A percentile compares a stretch with the other conserved stretches of the same genome.
Conservation (phyloP, 2,797 vertebrate genomes). For the Thaleichthys pacificus region DNA sequence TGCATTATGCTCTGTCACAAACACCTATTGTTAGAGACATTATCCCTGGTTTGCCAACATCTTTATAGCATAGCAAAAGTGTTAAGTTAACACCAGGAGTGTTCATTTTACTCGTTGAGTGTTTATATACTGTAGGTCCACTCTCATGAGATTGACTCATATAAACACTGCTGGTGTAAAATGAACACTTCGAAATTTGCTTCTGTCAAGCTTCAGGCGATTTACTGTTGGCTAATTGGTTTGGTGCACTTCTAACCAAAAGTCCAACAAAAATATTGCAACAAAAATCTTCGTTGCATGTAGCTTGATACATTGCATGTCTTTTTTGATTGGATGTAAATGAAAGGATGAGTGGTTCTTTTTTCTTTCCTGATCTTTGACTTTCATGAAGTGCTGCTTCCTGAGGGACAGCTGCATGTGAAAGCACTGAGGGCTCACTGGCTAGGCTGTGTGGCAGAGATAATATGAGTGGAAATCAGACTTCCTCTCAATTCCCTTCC, state of each 20-base stretch:
- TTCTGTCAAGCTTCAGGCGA: too few relatives aligned
- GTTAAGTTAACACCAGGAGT: background rate
- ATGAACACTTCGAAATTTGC: background rate
- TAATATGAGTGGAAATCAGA: constrained; percentile 78
- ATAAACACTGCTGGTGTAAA: constrained; percentile 1
- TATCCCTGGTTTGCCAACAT: background rate
- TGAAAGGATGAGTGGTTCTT: constrained; percentile 59
- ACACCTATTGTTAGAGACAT: too few relatives aligned
- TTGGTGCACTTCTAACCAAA: too few relatives aligned
- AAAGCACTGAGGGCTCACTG: constrained; percentile 58
- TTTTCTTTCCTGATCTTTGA: constrained; percentile 69
- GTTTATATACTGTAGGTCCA: too few relatives aligned
- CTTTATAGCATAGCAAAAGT: background rate
- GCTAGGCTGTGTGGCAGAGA: constrained; percentile 70
- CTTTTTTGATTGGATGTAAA: constrained; percentile 22
- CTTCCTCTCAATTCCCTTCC: constrained; percentile 73
- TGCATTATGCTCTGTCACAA: too few relatives aligned
- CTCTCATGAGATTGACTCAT: background rate
- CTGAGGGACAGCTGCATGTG: constrained; percentile 71
- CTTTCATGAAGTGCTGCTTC: constrained; percentile 70
- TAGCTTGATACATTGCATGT: too few relatives aligned
- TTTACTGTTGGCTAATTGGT: too few relatives aligned
- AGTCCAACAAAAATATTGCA: too few relatives aligned
- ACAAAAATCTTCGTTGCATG: too few relatives aligned
- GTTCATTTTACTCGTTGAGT: too few relatives aligned